A percentile compares a stretch with the other conserved stretches of the same genome.
phyloP scores from a whole-genome alignment of 2,797 vertebrate genomes.

The Phylloscopus collybita region DNA sequence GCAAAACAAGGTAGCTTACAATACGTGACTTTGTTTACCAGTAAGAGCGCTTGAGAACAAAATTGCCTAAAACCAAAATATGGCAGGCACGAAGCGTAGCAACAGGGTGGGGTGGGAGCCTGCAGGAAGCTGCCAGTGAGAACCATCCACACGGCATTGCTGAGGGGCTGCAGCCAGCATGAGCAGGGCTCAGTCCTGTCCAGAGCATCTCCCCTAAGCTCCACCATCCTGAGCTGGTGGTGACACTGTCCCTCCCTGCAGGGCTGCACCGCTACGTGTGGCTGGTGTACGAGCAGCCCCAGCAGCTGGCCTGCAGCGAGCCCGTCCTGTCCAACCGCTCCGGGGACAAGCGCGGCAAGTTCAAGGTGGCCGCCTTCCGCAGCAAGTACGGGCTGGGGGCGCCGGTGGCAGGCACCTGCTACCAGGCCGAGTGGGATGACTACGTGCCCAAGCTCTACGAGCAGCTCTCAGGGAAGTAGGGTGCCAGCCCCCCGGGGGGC shows the following conservation, averaged over 20 bases:
- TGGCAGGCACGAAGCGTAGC: too few relatives aligned
- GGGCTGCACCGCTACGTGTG: slow-evolving; percentile 97
- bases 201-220: not conserved
- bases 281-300: slow-evolving; percentile 92
- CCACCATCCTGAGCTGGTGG: fast-evolving
- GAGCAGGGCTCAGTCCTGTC: fast-evolving
- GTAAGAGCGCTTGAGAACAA: too few relatives aligned
- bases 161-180: fast-evolving
- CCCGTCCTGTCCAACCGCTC: slow-evolving; percentile 85
- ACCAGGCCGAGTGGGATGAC: slow-evolving; percentile 95
- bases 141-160: fast-evolving
- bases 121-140: not conserved
- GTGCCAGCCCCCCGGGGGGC: too few relatives aligned
- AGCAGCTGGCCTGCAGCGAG: slow-evolving; percentile 83
- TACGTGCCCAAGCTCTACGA: slow-evolving; percentile 95
- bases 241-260: slow-evolving; percentile 17
- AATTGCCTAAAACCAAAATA: too few relatives aligned
- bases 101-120: too few relatives aligned
- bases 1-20: too few relatives aligned
- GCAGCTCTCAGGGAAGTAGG: slow-evolving; percentile 90
- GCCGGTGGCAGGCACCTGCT: slow-evolving; percentile 90
- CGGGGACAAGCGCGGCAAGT: slow-evolving; percentile 87
- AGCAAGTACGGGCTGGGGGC: slow-evolving; percentile 86
- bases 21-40: too few relatives aligned
- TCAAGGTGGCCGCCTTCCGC: slow-evolving; percentile 88